These are phyloP conservation scores for Petrolisthes cinctipes DNA, from an alignment of 2,888 invertebrate species.

Conservation along the genomic window DNA sequence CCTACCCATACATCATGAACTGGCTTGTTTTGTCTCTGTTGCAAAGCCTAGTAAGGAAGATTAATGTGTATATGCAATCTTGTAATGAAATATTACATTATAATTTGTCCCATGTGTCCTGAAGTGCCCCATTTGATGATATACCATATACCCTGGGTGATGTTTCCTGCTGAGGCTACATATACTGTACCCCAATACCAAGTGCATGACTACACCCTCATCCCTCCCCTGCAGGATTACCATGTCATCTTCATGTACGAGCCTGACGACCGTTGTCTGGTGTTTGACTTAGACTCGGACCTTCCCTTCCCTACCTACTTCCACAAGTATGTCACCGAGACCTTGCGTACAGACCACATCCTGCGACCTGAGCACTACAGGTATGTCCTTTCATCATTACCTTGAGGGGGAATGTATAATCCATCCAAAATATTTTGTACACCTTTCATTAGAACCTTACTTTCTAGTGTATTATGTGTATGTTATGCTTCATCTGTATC, in stretches of 20 bases:
- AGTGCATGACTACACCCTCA: not conserved
- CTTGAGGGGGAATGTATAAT: no score
- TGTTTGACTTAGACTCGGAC: conserved; percentile 92
- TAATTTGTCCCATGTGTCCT: no score
- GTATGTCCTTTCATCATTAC: conserved; percentile 69
- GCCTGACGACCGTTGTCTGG: conserved; percentile 84
- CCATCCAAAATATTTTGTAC: no score
- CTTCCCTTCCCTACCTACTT: conserved; percentile 91
- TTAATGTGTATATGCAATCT: no score
- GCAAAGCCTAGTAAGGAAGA: no score
- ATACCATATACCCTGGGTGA: conserved; percentile 38
- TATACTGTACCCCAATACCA: not conserved
- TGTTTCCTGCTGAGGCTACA: conserved; percentile 41
- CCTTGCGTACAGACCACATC: conserved; percentile 88
- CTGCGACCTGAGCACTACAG: conserved; percentile 87
- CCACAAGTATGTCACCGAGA: conserved; percentile 89
- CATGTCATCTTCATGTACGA: conserved; percentile 92
- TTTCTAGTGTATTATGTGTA: no score
- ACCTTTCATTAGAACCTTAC: no score
- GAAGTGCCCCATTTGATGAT: no score
- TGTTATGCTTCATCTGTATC: no score
- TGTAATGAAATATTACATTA: no score
- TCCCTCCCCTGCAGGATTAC: conserved; percentile 81
- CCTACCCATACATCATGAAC: no score
- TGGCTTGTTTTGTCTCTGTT: no score